phyloP scores from a whole-genome alignment of 2,113 vertebrate species.

The Numenius arquata region DNA sequence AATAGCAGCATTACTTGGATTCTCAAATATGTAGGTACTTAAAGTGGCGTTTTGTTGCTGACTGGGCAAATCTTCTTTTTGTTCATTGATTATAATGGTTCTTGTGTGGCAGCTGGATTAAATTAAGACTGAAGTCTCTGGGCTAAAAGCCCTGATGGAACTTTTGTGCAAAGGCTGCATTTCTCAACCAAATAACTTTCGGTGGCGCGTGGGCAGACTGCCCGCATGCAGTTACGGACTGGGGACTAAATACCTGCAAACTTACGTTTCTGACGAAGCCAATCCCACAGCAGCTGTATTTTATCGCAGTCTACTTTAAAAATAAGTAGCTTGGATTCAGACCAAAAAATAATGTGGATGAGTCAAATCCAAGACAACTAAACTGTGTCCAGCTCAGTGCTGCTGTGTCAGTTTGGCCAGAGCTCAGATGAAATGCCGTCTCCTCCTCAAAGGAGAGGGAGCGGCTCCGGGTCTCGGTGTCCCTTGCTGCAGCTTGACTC shows the following conservation, averaged over 20 bases:
- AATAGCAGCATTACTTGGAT: conserved; percentile 33
- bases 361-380: neutral
- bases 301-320: neutral
- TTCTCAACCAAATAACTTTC: neutral
- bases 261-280: neutral
- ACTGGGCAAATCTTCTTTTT: conserved; percentile 56
- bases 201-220: neutral
- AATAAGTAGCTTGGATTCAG: conserved; percentile 17
- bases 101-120: conserved; percentile 60
- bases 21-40: conserved; percentile 27
- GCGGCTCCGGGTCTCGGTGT: neutral
- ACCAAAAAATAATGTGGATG: neutral
- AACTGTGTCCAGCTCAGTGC: neutral
- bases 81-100: conserved; percentile 60
- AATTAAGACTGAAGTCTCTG: conserved; percentile 62
- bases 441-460: neutral
- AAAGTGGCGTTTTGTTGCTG: conserved; percentile 6
- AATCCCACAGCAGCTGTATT: neutral
- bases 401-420: conserved; percentile 1
- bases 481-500: neutral
- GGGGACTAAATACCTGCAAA: conserved; percentile 19
- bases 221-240: neutral
- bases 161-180: conserved; percentile 58
- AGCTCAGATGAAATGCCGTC: neutral
- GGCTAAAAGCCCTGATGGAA: conserved; percentile 52